Evolutionary conservation across 2,113 vertebrate species (phyloP), one percentile per base, ranked within the genome.

Genomic region (Eulacestoma nigropectus): DNA sequence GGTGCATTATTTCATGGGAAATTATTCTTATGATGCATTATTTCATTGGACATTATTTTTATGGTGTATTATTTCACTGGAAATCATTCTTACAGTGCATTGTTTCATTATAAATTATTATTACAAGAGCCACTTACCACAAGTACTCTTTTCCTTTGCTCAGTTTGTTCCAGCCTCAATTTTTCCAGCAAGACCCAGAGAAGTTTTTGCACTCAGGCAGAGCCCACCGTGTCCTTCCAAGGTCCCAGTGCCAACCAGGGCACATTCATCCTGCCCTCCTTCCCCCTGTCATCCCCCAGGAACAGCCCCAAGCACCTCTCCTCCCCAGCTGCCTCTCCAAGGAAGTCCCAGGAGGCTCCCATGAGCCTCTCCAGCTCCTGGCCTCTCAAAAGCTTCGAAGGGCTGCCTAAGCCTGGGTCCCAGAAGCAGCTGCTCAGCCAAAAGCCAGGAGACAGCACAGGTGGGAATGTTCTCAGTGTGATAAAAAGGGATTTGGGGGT

Each of bases 341-440:
- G 97, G 88, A 98, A 94, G 25, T 88, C 90, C n/a, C 98, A 98
- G 55, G 98, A 98, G 46, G 72, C 84, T 91, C 41, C 96, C 95
- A 46, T 97, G 97, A 96, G 55, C 86, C 98, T 99, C 97, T 99
- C 99, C 76, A 99, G 97, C 97, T 99, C 99, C 27, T 99, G 99
- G 99, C 98, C 99, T 65, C 98, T 98, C 85, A 98, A 98, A 87
- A 98, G 96, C 89, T 98, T 98, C 16, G 59, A 98, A 84, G 98
- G 96, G 30, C 82, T 98, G 22, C 91, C 96, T 4, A 98, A 98
- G 70, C 87, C 97, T 55, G 95, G 90, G 53, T 90, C 97, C 25
- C 98, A 98, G 95, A 98, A 96, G 94, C 98, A 84, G 62, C 87
- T 96, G 57, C 92, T 92, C 46, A 29, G 60, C 39, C 96, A 32